Conservation (phyloP, 2,113 vertebrate species). For the Chunga burmeisteri region DNA sequence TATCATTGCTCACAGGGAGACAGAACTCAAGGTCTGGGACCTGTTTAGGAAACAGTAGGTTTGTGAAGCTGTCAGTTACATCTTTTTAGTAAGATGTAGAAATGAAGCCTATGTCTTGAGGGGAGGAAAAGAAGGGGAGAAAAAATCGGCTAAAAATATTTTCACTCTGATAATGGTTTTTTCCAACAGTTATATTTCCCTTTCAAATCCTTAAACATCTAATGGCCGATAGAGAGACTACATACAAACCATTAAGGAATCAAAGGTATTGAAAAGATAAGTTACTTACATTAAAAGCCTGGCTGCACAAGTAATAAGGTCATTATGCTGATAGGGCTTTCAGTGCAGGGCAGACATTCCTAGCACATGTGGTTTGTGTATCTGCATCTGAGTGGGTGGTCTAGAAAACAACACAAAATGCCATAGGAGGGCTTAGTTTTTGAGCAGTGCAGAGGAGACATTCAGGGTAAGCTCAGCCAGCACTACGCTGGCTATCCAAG, state of each 20-base stretch:
- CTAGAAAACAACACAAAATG: constrained; percentile 65
- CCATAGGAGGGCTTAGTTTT: constrained; percentile 58
- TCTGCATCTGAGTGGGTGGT: constrained; percentile 80
- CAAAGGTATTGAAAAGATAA: constrained; percentile 68
- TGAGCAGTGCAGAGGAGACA: constrained; percentile 24
- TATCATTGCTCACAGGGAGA: background rate
- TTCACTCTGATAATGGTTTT: background rate
- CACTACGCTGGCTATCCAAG: constrained; percentile 10
- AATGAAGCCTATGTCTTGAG: background rate
- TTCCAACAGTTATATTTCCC: background rate
- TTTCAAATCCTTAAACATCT: constrained; percentile 29
- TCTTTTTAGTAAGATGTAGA: background rate
- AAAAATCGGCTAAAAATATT: background rate
- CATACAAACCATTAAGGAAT: constrained; percentile 52
- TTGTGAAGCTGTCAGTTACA: background rate
- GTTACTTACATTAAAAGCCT: constrained; percentile 48
- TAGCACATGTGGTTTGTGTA: constrained; percentile 80
- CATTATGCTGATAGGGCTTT: constrained; percentile 65
- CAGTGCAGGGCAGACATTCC: constrained; percentile 59
- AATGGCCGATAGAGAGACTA: constrained; percentile 14
- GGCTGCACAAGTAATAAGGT: constrained; percentile 57
- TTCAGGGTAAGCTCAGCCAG: background rate
- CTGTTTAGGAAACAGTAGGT: background rate
- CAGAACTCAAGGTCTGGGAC: background rate
- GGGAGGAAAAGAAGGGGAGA: background rate